A percentile compares a stretch with the other conserved stretches of the same genome.
Evolutionary conservation across 2,888 invertebrate genomes (phyloP).

Genomic region (Andrena minutula): DNA sequence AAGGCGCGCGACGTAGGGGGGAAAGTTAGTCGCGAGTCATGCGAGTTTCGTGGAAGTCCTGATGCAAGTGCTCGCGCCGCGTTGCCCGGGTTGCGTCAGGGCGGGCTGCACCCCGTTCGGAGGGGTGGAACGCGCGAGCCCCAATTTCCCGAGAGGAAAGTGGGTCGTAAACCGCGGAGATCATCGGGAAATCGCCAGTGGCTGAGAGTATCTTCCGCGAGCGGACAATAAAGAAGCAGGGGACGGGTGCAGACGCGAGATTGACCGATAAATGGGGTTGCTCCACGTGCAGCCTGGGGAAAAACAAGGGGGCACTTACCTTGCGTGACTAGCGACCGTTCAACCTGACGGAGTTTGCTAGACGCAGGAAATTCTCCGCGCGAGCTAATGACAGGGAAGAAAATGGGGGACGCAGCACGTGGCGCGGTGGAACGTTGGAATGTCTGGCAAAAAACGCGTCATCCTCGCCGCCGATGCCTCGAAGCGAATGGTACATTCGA

Average conservation of each 20-base stretch:
- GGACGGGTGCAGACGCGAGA: neutral
- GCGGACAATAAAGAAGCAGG: constrained; percentile 10
- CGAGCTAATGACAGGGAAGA: neutral
- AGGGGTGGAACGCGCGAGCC: neutral
- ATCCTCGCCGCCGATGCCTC: neutral
- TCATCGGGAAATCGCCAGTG: neutral
- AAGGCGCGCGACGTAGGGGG: neutral
- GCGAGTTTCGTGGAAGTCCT: neutral
- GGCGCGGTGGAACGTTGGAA: neutral
- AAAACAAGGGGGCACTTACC: constrained; percentile 59
- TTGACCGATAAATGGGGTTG: constrained; percentile 9
- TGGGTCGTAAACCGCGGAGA: constrained; percentile 31
- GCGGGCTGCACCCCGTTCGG: neutral
- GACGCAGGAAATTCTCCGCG: constrained; percentile 7
- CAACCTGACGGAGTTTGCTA: neutral
- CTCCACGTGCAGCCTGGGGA: constrained; percentile 55
- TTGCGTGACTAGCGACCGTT: constrained; percentile 45
- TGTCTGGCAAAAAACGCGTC: neutral
- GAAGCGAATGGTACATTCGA: neutral
- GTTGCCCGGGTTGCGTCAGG: constrained; percentile 2
- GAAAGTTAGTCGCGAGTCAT: constrained; percentile 3
- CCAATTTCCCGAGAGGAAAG: constrained; percentile 25
- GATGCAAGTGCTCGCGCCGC: constrained; percentile 7
- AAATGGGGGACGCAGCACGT: neutral
- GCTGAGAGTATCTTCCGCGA: constrained; percentile 54